Percentiles rank a stretch among this genome's conserved stretches.
Conservation (phyloP, 2,113 vertebrate genomes). For the Suncus etruscus region DNA sequence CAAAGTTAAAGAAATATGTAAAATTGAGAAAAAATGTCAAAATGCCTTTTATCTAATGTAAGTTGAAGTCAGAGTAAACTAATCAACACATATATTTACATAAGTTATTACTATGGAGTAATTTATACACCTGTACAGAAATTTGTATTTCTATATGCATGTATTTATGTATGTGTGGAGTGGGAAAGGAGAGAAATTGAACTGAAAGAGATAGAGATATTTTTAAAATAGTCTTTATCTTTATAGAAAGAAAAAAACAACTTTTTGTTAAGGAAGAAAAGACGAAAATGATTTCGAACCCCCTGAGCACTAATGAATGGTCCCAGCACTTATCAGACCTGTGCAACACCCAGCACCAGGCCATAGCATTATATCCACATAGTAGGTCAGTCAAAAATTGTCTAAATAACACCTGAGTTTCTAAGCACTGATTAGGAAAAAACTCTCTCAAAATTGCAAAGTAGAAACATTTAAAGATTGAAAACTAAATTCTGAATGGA, state of each 20-base stretch:
- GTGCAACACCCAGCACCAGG: no score
- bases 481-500: neutral
- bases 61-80: no score
- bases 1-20: neutral
- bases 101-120: neutral
- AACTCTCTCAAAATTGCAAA: neutral
- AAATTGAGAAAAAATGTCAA: conserved; percentile 14
- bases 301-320: no score
- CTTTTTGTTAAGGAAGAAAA: neutral
- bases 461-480: neutral
- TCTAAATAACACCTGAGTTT: no score
- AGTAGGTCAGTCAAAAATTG: no score
- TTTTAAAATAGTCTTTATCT: neutral
- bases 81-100: neutral
- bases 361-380: no score
- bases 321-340: no score
- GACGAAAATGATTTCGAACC: neutral
- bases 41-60: neutral
- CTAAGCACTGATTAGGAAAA: no score
- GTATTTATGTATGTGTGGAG: no score
- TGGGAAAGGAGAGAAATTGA: no score
- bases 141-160: neutral
- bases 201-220: neutral
- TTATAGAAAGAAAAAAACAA: neutral
- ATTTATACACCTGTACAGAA: neutral